Percentiles rank a stretch among this genome's conserved stretches.
These are phyloP conservation scores for Temnothorax ravouxi DNA, from an alignment of 2,888 invertebrate species.

Conservation along the genomic window DNA sequence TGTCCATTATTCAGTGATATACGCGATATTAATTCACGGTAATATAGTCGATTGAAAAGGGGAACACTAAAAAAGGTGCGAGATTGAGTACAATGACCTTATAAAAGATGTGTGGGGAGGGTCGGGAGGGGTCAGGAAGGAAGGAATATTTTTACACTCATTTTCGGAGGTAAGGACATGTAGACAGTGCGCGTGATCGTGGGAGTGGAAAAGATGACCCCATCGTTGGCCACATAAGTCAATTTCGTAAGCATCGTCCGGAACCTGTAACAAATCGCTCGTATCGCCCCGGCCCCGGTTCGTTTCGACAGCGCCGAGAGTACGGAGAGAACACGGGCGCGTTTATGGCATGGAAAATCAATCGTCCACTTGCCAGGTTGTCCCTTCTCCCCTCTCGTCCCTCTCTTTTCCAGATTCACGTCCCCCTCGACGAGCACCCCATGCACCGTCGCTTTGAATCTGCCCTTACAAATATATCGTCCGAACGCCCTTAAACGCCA, in stretches of 20 bases:
- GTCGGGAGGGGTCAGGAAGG: background rate
- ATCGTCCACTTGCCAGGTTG: slow-evolving; percentile 65
- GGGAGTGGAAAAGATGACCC: slow-evolving; percentile 54
- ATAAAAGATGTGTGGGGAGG: background rate
- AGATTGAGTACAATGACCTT: slow-evolving; percentile 16
- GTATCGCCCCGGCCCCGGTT: slow-evolving; percentile 56
- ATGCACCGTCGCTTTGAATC: slow-evolving; percentile 47
- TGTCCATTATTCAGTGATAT: slow-evolving; percentile 12
- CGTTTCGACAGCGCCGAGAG: slow-evolving; percentile 67
- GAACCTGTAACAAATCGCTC: slow-evolving; percentile 72
- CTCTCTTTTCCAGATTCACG: slow-evolving; percentile 31
- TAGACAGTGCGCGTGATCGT: slow-evolving; percentile 41
- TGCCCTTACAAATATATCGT: slow-evolving; percentile 77
- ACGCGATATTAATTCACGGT: slow-evolving; percentile 23
- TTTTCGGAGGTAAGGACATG: slow-evolving; percentile 24
- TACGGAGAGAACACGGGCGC: slow-evolving; percentile 53
- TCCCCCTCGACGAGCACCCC: slow-evolving; percentile 45
- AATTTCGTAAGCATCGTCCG: slow-evolving; percentile 70
- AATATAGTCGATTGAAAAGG: background rate
- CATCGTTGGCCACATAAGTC: slow-evolving; percentile 63
- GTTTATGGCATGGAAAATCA: slow-evolving; percentile 75
- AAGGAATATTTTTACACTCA: slow-evolving; percentile 37
- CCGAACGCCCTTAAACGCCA: slow-evolving; percentile 66
- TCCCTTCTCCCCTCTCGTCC: slow-evolving; percentile 25
- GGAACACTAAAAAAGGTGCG: background rate